phyloP scores from a whole-genome alignment of 2,888 invertebrate species.

The Drosophila meridiana region DNA sequence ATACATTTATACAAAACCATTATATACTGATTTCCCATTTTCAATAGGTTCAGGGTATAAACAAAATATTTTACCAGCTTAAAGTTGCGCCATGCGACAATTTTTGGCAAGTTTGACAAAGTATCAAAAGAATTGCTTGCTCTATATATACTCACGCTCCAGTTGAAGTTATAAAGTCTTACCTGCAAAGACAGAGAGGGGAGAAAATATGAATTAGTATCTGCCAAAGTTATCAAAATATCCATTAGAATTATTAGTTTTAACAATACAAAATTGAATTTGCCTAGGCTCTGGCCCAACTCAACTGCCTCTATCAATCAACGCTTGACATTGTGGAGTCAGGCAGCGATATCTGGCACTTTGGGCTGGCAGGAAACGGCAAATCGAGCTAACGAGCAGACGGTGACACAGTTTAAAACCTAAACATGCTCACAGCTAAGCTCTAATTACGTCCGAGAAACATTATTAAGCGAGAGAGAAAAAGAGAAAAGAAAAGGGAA shows the following conservation, averaged over 20 bases:
- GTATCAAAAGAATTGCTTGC: background rate
- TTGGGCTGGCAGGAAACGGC: slow-evolving; percentile 13
- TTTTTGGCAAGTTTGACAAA: background rate
- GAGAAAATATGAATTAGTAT: slow-evolving; percentile 25
- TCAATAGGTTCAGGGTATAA: background rate
- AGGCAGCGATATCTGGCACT: background rate
- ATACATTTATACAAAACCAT: no score
- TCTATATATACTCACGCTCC: background rate
- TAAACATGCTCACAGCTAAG: slow-evolving; percentile 57
- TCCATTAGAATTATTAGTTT: slow-evolving; percentile 23
- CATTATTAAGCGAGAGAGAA: slow-evolving; percentile 39
- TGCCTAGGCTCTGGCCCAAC: background rate
- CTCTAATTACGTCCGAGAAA: slow-evolving; percentile 68
- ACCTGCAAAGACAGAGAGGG: slow-evolving; percentile 44
- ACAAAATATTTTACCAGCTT: background rate
- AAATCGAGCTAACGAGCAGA: slow-evolving; percentile 38
- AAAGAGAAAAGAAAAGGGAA: slow-evolving; percentile 2
- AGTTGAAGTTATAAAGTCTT: slow-evolving; percentile 10
- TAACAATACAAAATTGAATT: slow-evolving; percentile 5
- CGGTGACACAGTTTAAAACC: slow-evolving; percentile 57
- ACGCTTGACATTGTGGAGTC: slow-evolving; percentile 33
- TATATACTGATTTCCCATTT: no score
- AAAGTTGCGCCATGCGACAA: background rate
- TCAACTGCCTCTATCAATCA: slow-evolving; percentile 55
- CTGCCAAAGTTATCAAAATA: background rate